Conservation (phyloP, 64 coral and sea anemone species). For the Catalaphyllia jardinei region DNA sequence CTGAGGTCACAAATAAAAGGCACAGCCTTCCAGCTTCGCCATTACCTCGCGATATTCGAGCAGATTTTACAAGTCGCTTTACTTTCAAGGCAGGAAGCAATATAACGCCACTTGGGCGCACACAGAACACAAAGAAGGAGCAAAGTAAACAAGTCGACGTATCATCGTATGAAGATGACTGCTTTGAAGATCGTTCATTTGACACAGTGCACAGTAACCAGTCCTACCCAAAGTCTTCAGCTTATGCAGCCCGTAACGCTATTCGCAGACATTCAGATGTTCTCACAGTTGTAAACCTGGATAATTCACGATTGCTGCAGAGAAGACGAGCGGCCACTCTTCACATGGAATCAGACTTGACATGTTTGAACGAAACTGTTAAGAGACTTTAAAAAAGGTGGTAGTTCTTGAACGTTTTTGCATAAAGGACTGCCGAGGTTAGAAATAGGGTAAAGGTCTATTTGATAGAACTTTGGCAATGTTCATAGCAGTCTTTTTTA, state of each 20-base stretch:
- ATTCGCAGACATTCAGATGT: constrained; percentile 15
- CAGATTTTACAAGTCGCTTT: not conserved
- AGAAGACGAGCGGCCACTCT: not conserved
- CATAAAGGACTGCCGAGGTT: no score
- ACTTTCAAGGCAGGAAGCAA: not conserved
- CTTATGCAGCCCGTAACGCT: not conserved
- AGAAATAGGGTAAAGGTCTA: no score
- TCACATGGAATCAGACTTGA: not conserved
- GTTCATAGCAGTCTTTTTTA: no score
- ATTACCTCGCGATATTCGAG: not conserved
- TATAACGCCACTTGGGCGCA: not conserved
- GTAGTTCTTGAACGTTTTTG: no score
- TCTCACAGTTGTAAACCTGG: not conserved
- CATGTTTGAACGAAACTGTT: not conserved
- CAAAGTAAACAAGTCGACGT: not conserved
- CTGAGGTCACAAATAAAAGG: not conserved
- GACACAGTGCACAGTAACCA: not conserved
- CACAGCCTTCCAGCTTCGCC: constrained; percentile 3
- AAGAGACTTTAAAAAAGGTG: not conserved
- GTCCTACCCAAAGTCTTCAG: not conserved
- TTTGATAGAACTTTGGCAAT: no score
- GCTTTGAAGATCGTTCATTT: not conserved
- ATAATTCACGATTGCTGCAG: not conserved
- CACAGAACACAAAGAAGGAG: not conserved
- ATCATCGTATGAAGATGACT: not conserved